Conservation (phyloP, 2,888 invertebrate genomes). For the Phortica magna region DNA sequence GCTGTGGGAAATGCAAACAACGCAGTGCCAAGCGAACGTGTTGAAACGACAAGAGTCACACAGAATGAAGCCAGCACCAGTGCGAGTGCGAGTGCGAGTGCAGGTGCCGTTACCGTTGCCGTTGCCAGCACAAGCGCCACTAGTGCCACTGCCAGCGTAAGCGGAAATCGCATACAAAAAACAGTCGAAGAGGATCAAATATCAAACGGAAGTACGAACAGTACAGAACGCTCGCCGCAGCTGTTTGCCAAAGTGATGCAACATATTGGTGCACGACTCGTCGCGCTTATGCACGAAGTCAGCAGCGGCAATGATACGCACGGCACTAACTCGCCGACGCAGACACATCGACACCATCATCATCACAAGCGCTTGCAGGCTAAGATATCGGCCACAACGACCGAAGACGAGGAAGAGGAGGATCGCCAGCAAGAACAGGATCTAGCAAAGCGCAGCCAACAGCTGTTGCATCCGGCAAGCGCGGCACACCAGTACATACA, state of each 20-base stretch:
- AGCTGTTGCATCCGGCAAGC: conserved; percentile 29
- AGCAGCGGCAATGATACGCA: conserved; percentile 84
- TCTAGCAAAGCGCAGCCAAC: conserved; percentile 47
- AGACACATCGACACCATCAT: conserved; percentile 78
- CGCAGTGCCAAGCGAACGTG: not conserved
- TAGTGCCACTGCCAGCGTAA: conserved; percentile 54
- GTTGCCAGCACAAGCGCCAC: conserved; percentile 51
- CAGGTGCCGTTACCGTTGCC: conserved; percentile 65
- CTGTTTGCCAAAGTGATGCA: conserved; percentile 94
- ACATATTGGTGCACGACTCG: conserved; percentile 91
- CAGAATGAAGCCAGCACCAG: conserved; percentile 64
- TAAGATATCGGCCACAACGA: conserved; percentile 80
- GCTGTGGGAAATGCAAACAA: conserved; percentile 79
- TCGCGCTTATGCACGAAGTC: conserved; percentile 95
- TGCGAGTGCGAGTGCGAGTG: conserved; percentile 45
- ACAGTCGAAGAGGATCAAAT: conserved; percentile 75
- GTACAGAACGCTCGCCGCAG: conserved; percentile 86
- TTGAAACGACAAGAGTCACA: conserved; percentile 6
- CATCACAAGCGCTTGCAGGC: conserved; percentile 80
- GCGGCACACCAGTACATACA: conserved; percentile 56
- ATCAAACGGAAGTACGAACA: conserved; percentile 56
- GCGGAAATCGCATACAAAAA: conserved; percentile 68
- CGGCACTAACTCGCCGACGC: conserved; percentile 82
- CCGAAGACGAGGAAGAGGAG: conserved; percentile 78
- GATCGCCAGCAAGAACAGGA: conserved; percentile 46